Evolutionary conservation across 2,888 invertebrate genomes (phyloP).

Genomic region (Andrena haemorrhoa): DNA sequence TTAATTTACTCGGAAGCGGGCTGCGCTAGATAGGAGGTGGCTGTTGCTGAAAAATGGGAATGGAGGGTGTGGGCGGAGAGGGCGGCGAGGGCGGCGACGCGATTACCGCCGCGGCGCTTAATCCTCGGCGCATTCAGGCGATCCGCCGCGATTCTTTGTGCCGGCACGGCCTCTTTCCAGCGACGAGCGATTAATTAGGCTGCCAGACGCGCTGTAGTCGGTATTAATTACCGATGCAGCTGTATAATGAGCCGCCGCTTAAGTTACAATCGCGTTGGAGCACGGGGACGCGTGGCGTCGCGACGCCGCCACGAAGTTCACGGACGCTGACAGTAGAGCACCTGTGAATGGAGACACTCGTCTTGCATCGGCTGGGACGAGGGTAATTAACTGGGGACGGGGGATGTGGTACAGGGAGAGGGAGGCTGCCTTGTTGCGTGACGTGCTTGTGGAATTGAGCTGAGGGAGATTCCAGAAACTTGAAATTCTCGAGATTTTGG

Average conservation of each 20-base stretch:
- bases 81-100: background rate
- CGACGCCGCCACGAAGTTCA: background rate
- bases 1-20: constrained; percentile 30
- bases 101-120: constrained; percentile 15
- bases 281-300: background rate
- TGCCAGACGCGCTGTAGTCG: constrained; percentile 22
- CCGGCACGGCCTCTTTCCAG: background rate
- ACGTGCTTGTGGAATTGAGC: too few relatives aligned
- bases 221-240: constrained; percentile 47
- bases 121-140: constrained; percentile 9
- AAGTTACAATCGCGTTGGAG: constrained; percentile 39
- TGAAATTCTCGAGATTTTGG: too few relatives aligned
- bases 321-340: background rate
- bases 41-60: background rate
- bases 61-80: background rate
- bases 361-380: background rate
- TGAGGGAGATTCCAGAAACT: too few relatives aligned
- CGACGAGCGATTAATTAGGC: constrained; percentile 39
- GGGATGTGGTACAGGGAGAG: background rate
- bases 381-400: background rate
- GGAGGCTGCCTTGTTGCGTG: too few relatives aligned
- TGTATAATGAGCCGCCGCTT: constrained; percentile 43
- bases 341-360: background rate
- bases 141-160: constrained; percentile 19
- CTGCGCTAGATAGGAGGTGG: background rate